A percentile compares a stretch with the other conserved stretches of the same genome.
phyloP scores from a whole-genome alignment of 1,140 invertebrate species.

The silkworm (Bombyx mori) region DNA sequence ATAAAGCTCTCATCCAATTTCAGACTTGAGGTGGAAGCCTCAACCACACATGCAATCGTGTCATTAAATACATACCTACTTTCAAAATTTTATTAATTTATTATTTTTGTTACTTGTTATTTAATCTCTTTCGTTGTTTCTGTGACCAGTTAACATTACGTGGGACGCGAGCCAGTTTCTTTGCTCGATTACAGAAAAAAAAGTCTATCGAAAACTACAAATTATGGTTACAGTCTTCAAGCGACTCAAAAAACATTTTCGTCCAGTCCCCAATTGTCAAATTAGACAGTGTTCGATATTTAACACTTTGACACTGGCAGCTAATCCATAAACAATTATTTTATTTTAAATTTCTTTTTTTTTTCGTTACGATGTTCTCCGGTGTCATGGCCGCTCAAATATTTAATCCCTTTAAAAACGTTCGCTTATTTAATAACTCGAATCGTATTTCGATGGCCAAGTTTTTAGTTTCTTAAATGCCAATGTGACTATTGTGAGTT shows the following conservation, averaged over 20 bases:
- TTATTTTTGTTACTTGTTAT: too few species aligned
- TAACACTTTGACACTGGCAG: slow-evolving; percentile 69
- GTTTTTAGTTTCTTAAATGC: slow-evolving; percentile 25
- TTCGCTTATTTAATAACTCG: slow-evolving; percentile 42
- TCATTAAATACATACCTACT: too few species aligned
- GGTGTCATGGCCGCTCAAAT: slow-evolving; percentile 45
- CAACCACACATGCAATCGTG: too few species aligned
- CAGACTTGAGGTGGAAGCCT: too few species aligned
- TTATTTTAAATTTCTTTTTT: slow-evolving; percentile 29
- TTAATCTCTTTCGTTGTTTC: too few species aligned
- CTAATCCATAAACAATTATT: slow-evolving; percentile 63
- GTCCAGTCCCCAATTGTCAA: slow-evolving; percentile 47
- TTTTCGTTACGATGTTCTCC: slow-evolving; percentile 30
- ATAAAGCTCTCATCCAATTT: too few species aligned
- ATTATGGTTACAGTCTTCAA: not conserved
- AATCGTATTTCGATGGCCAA: slow-evolving; percentile 47
- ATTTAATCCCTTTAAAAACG: slow-evolving; percentile 65
- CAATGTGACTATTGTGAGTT: slow-evolving; percentile 31
- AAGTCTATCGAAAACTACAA: not conserved
- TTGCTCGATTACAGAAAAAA: too few species aligned
- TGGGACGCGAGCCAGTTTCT: too few species aligned
- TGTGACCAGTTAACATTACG: too few species aligned
- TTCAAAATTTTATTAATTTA: too few species aligned
- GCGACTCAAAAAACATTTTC: slow-evolving; percentile 20
- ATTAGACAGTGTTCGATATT: slow-evolving; percentile 66